A percentile compares a stretch with the other conserved stretches of the same genome.
Evolutionary conservation across 2,797 vertebrate genomes (phyloP).

Genomic region (Sebastes iracundus): DNA sequence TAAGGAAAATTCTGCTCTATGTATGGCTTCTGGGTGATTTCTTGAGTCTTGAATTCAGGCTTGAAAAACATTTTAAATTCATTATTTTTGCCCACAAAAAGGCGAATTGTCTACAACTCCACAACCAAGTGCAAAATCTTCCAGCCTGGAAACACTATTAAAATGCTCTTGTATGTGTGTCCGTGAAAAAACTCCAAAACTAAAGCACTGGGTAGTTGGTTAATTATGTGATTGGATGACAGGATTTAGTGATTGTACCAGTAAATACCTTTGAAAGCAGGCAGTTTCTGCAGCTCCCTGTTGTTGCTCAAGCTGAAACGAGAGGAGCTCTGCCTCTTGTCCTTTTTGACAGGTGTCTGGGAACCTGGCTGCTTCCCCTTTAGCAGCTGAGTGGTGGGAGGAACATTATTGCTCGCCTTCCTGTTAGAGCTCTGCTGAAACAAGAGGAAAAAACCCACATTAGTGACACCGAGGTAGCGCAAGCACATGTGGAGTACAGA

Average conservation of each 20-base stretch:
- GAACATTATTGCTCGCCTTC: slow-evolving; percentile 87
- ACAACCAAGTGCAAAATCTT: neutral
- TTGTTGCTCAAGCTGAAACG: slow-evolving; percentile 94
- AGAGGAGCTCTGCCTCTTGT: slow-evolving; percentile 94
- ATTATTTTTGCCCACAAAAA: neutral
- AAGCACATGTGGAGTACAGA: neutral
- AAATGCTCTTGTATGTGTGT: neutral
- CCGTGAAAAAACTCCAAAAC: neutral
- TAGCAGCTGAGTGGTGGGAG: slow-evolving; percentile 88
- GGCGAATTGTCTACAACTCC: neutral
- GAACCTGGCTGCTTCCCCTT: slow-evolving; percentile 92
- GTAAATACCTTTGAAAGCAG: slow-evolving; percentile 90
- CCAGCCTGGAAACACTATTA: neutral
- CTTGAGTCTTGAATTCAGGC: neutral
- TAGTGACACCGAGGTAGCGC: neutral
- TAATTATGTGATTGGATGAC: slow-evolving; percentile 14
- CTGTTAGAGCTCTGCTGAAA: slow-evolving; percentile 87
- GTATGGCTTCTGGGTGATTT: neutral
- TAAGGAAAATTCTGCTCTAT: neutral
- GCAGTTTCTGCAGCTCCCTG: slow-evolving; percentile 96
- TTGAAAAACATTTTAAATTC: neutral
- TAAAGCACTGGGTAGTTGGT: neutral
- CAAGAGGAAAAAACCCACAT: slow-evolving; percentile 35
- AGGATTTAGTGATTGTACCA: neutral
- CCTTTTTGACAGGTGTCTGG: slow-evolving; percentile 91